Percentiles rank a stretch among this genome's conserved stretches.
Conservation (phyloP, 2,113 vertebrate species). For the Trichomycterus rosablanca region DNA sequence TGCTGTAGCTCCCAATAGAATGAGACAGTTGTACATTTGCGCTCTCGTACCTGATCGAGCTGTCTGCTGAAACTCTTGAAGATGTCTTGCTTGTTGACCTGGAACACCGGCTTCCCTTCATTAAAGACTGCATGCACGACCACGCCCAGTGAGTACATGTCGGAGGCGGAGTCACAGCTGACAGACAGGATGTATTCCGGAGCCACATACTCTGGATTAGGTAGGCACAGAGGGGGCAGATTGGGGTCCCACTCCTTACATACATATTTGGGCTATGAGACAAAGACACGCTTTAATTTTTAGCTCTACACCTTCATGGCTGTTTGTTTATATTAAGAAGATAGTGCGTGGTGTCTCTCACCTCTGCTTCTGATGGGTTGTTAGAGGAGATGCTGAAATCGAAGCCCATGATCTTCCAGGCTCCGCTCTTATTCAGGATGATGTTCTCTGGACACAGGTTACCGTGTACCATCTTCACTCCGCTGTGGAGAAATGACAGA, state of each 20-base stretch:
- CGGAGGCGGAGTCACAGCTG: constrained; percentile 93
- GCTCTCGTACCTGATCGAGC: constrained; percentile 96
- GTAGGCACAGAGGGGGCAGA: constrained; percentile 90
- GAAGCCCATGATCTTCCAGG: constrained; percentile 99
- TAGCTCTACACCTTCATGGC: background rate
- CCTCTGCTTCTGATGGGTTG: constrained; percentile 91
- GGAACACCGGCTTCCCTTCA: constrained; percentile 93
- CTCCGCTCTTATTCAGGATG: constrained; percentile 95
- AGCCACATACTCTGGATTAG: constrained; percentile 94
- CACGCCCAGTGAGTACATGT: constrained; percentile 97
- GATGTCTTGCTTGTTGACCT: constrained; percentile 96
- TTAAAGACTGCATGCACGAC: constrained; percentile 93
- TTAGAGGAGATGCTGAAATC: constrained; percentile 91
- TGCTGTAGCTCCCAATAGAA: too few species aligned
- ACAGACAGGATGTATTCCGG: constrained; percentile 97
- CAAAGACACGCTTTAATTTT: background rate
- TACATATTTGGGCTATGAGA: constrained; percentile 77
- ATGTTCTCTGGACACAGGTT: constrained; percentile 92
- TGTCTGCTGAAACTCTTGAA: constrained; percentile 98
- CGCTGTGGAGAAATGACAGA: constrained; percentile 91
- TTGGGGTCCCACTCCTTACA: constrained; percentile 99
- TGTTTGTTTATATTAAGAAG: background rate
- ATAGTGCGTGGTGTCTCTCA: constrained; percentile 48
- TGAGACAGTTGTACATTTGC: too few species aligned
- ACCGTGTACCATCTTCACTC: constrained; percentile 97